These are phyloP conservation scores for Argyrosomus japonicus DNA, from an alignment of 2,113 vertebrate genomes.

Conservation along the genomic window DNA sequence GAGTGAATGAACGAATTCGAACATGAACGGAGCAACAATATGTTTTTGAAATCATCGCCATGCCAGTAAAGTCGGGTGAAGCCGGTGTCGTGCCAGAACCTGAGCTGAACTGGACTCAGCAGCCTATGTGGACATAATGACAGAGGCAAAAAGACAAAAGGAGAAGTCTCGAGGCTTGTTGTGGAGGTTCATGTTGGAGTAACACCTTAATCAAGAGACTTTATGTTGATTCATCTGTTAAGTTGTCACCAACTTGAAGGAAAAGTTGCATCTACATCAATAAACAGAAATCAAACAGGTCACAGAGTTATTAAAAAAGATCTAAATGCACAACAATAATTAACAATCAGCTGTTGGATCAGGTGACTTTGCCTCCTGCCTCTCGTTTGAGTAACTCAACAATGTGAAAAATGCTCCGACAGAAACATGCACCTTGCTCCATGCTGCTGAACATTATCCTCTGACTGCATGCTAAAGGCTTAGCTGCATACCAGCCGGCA, in stretches of 20 bases:
- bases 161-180: too few relatives aligned
- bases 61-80: too few relatives aligned
- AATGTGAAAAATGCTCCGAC: constrained; percentile 45
- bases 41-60: too few relatives aligned
- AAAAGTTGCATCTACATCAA: background rate
- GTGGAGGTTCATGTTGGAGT: too few relatives aligned
- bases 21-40: too few relatives aligned
- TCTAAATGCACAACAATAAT: background rate
- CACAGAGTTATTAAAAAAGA: background rate
- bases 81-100: too few relatives aligned
- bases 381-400: constrained; percentile 18
- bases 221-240: background rate
- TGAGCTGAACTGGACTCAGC: too few relatives aligned
- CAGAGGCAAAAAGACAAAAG: too few relatives aligned
- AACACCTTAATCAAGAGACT: background rate
- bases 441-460: constrained; percentile 57
- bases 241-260: too few relatives aligned
- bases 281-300: background rate
- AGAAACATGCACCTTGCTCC: constrained; percentile 20
- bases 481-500: constrained; percentile 69
- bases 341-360: background rate
- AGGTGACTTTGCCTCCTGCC: constrained; percentile 1
- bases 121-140: too few relatives aligned
- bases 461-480: constrained; percentile 56
- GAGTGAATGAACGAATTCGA: too few relatives aligned